A percentile compares a stretch with the other conserved stretches of the same genome.
Evolutionary conservation across 2,888 invertebrate genomes (phyloP).

Genomic region (Thera britannica): DNA sequence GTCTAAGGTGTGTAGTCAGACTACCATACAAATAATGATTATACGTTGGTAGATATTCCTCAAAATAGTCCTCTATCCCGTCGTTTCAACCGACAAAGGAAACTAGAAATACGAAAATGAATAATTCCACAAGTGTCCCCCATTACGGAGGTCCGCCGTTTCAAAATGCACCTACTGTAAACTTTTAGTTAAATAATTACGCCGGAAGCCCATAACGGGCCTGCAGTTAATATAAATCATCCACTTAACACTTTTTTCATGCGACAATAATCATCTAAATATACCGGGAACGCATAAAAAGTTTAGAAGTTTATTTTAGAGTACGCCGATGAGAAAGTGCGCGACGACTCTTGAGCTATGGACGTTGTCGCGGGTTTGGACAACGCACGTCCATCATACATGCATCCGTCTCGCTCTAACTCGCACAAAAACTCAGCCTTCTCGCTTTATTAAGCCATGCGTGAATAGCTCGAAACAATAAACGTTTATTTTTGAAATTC

Average conservation of each 20-base stretch:
- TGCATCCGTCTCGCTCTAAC: slow-evolving; percentile 58
- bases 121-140: slow-evolving; percentile 60
- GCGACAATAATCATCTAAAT: slow-evolving; percentile 79
- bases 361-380: slow-evolving; percentile 68
- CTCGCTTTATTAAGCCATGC: slow-evolving; percentile 63
- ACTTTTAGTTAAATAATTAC: slow-evolving; percentile 69
- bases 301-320: slow-evolving; percentile 77
- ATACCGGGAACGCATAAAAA: slow-evolving; percentile 78
- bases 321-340: slow-evolving; percentile 79
- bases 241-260: slow-evolving; percentile 82
- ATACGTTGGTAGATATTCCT: not conserved
- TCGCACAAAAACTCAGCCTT: slow-evolving; percentile 22
- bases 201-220: slow-evolving; percentile 77
- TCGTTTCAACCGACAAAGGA: slow-evolving; percentile 54
- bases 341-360: slow-evolving; percentile 76
- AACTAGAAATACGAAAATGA: slow-evolving; percentile 42
- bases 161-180: slow-evolving; percentile 53
- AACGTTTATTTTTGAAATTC: slow-evolving; percentile 70
- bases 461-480: slow-evolving; percentile 76
- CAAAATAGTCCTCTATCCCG: not conserved
- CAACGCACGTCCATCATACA: slow-evolving; percentile 76
- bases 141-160: slow-evolving; percentile 55
- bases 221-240: slow-evolving; percentile 81
- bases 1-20: too few relatives aligned
- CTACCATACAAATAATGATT: too few relatives aligned